Conservation (phyloP, 2,113 vertebrate species). For the Vombatus ursinus region DNA sequence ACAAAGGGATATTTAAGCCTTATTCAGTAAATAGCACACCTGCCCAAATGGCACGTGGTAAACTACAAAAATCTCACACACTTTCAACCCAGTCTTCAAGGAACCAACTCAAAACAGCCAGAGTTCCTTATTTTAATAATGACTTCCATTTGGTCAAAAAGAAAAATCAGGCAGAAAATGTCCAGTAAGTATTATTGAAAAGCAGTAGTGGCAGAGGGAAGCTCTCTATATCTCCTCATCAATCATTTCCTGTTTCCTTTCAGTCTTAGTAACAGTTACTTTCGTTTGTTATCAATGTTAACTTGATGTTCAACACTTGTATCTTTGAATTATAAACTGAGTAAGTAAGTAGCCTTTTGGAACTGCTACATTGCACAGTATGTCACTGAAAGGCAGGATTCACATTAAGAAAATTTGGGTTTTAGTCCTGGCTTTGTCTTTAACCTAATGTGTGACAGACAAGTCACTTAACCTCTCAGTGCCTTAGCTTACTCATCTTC, state of each 20-base stretch:
- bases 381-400: background rate
- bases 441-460: background rate
- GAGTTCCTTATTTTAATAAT: background rate
- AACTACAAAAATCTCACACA: conserved; percentile 1
- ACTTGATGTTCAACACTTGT: background rate
- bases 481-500: background rate
- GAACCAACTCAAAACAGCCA: background rate
- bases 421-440: background rate
- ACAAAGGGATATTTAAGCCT: background rate
- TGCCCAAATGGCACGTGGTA: background rate
- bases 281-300: background rate
- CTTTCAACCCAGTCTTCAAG: background rate
- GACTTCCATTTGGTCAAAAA: conserved; percentile 28
- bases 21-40: background rate
- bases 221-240: background rate
- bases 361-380: background rate
- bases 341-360: background rate
- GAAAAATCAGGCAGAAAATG: background rate
- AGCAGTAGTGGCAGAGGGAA: background rate
- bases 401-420: background rate
- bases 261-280: background rate
- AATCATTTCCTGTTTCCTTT: background rate
- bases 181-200: background rate
- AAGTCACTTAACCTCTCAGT: background rate
- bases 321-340: background rate